A percentile compares a stretch with the other conserved stretches of the same genome.
Conservation (phyloP, 2,113 vertebrate genomes). For the Aegithalos caudatus region DNA sequence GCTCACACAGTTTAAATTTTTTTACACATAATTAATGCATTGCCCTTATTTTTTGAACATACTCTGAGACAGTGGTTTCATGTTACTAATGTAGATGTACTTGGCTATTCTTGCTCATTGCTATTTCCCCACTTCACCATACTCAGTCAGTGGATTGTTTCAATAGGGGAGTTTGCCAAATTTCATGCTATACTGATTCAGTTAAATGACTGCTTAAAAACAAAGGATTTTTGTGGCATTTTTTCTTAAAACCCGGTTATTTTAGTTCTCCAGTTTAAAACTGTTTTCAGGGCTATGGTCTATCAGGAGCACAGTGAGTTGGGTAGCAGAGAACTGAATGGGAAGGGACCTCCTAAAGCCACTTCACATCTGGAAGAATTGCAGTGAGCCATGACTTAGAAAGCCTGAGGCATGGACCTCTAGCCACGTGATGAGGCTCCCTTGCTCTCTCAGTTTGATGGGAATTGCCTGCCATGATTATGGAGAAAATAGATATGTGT, state of each 20-base stretch:
- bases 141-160: neutral
- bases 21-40: neutral
- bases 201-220: neutral
- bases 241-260: neutral
- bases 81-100: neutral
- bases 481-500: neutral
- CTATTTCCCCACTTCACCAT: neutral
- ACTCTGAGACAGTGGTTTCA: neutral
- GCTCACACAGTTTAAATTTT: neutral
- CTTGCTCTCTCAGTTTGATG: neutral
- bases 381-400: accelerated
- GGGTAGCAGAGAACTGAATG: neutral
- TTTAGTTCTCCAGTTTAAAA: neutral
- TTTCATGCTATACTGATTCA: neutral
- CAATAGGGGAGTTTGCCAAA: neutral
- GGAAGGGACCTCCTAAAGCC: neutral
- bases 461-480: neutral
- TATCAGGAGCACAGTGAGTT: neutral
- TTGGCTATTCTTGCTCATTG: neutral
- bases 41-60: neutral
- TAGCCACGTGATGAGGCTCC: accelerated
- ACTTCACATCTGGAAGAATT: neutral
- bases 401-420: neutral
- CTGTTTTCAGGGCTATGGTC: neutral
- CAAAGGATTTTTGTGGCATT: neutral